phyloP scores from a whole-genome alignment of 2,888 invertebrate genomes.

The Macrosiphum euphorbiae region DNA sequence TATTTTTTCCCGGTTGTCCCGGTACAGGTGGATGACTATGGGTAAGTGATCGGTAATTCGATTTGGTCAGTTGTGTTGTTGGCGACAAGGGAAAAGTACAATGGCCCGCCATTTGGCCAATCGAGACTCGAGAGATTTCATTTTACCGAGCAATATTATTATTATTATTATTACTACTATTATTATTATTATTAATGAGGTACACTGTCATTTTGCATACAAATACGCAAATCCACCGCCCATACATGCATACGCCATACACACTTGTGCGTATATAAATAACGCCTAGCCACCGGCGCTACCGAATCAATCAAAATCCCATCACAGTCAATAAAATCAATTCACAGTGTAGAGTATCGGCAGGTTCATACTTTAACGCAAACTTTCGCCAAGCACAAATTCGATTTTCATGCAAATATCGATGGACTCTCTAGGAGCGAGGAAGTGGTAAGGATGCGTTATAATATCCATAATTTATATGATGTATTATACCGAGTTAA shows the following conservation, averaged over 20 bases:
- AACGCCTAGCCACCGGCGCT: background rate
- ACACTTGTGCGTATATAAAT: background rate
- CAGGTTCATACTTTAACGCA: background rate
- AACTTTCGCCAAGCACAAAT: background rate
- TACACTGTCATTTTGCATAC: constrained; percentile 10
- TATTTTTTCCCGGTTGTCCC: background rate
- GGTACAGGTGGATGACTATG: background rate
- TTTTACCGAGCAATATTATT: constrained; percentile 14
- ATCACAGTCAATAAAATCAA: constrained; percentile 45
- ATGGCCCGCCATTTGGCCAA: background rate
- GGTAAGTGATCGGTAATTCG: background rate
- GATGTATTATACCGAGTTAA: background rate
- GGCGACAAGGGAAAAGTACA: constrained; percentile 4
- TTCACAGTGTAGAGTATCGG: background rate
- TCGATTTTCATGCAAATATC: constrained; percentile 35
- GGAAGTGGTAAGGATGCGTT: background rate
- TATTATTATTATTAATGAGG: constrained; percentile 19
- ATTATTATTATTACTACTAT: background rate
- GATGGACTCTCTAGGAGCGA: background rate
- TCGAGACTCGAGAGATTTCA: constrained; percentile 6
- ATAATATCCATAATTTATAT: background rate
- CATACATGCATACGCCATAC: background rate
- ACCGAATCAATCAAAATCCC: constrained; percentile 46
- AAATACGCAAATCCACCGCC: constrained; percentile 7
- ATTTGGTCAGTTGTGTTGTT: background rate